Conservation (phyloP, 2,797 vertebrate genomes). For the Sebastes matsubarae region DNA sequence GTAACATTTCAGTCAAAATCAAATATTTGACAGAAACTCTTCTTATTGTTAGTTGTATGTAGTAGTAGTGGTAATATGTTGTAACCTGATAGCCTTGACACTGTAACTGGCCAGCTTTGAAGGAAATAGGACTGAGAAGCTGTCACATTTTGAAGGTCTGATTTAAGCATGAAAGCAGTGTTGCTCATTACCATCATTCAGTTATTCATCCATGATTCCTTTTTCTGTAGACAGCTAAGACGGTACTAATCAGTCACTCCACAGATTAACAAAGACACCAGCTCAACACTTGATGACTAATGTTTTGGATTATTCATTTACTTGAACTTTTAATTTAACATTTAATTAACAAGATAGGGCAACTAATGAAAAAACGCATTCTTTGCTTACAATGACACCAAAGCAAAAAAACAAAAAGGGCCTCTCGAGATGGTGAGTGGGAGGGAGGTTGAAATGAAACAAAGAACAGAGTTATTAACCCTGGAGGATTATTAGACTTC, state of each 20-base stretch:
- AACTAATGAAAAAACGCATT: not conserved
- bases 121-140: not conserved
- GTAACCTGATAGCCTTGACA: not conserved
- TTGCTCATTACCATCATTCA: conserved; percentile 7
- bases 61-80: not conserved
- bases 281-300: not conserved
- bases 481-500: conserved; percentile 28
- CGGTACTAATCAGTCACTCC: not conserved
- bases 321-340: conserved; percentile 5
- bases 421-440: not conserved
- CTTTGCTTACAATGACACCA: not conserved
- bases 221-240: not conserved
- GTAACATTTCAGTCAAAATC: not conserved
- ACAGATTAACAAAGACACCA: not conserved
- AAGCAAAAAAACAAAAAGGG: not conserved
- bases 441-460: not conserved
- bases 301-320: conserved; percentile 22
- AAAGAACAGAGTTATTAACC: not conserved
- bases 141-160: conserved; percentile 6
- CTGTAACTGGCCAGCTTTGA: not conserved
- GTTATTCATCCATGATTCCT: conserved; percentile 8
- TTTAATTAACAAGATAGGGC: not conserved
- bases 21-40: not conserved
- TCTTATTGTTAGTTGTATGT: not conserved
- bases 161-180: not conserved